Evolutionary conservation across 2,113 vertebrate genomes (phyloP), one percentile per base, ranked within the genome.

Genomic region (Rhagologus leucostigma): DNA sequence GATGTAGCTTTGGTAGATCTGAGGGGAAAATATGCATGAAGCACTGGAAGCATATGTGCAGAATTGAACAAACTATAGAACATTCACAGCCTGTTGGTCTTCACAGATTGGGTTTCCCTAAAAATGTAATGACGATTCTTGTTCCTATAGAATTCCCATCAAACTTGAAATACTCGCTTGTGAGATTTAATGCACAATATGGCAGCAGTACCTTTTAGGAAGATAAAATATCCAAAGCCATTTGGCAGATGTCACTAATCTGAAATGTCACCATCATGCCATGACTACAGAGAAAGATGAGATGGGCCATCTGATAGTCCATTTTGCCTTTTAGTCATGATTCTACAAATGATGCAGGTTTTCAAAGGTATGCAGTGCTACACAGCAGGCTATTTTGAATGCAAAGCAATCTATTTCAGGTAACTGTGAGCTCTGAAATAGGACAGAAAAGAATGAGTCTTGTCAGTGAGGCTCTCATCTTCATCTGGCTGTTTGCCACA

Each of bases 401-500:
- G 57, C 53, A 76, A 32, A 89, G 29, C 32, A 76, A 19, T 78
- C 50, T 76, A 75, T 85, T 95, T 89, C 78, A 85, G 84, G 62
- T 85, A 73, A 37, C 74, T 37, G 9, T 46, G 62, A 69, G 29
- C n/a, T 95, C 93, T 95, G 84, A 93, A 96, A 87, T 82, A 79
- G 53, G 33, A 33, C 62, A 65, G 65, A 91, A 74, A 94, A 95
- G 89, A 95, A 84, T 87, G n/a, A 89, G 49, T 49, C 16, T 84
- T 93, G 74, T 73, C 87, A 89, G 49, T 13, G 46, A 89, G 70
- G 85, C 53, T 37, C 32, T 55, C 64, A 87, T 90, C 77, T 90
- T 90, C 65, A 85, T 64, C 87, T 82, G 81, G 74, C 74, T 95
- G 15, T 62, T 94, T 91, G 70, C 74, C 82, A 65, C 11, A 11